Evolutionary conservation across 1,140 invertebrate genomes (phyloP), one percentile per base, ranked within the genome.

Genomic region (Dendroctonus valens): DNA sequence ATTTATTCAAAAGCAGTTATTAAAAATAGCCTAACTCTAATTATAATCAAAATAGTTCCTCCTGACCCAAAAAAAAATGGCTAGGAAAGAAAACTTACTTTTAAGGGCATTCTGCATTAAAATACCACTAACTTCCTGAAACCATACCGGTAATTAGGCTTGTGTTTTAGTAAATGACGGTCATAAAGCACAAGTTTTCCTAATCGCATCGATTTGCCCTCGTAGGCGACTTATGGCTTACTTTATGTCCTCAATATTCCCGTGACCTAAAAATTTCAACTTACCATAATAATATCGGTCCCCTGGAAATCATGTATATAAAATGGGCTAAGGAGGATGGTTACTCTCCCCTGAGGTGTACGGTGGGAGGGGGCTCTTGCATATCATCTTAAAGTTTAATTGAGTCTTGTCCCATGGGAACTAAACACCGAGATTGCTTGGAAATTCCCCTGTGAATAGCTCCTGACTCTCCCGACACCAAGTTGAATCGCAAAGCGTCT

Each of bases 321-420:
- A 62, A 67, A 61, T 67, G 65, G 65, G 65, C 42, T 14, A 59
- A 49, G 65, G 65, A 51, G 49, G 59, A 66, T 58, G 62, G 54
- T 66, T 65, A 11, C 39, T 48, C 15, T 49, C 55, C 48, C 58
- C 11, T 9, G 49, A 59, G 59, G 51, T 67, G 50, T 55, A 39
- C 41, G 11, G 58, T 39, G 51, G 48, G 53, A 55, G 65, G 65
- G 41, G 75, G 75, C 79, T 74, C 79, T 77, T 83, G 84, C 84
- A 85, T 85, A 85, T 85, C 83, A 85, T 85, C 84, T 85, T 85
- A 85, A 86, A 85, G 83, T 85, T 86, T 85, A 86, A 85, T 85
- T 85, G 84, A 86, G 84, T 85, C 83, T 81, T 75, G 78, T 77
- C 81, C 81, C 79, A 79, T 75, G 67, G 81, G 78, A 81, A 77